Evolutionary conservation across 2,888 invertebrate species (phyloP).

Genomic region (Andrena hattorfiana): DNA sequence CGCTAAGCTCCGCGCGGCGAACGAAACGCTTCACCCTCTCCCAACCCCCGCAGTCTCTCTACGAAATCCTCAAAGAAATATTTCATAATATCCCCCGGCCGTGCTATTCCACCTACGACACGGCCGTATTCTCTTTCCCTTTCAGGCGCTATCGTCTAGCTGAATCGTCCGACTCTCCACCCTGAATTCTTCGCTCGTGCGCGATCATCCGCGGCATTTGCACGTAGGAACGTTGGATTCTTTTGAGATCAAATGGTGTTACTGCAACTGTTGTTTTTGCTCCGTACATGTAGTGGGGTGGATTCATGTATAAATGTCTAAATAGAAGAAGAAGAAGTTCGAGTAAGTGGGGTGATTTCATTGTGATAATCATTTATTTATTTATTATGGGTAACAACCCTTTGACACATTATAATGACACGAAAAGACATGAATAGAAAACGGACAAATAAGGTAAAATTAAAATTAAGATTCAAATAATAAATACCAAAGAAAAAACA

Average conservation of each 20-base stretch:
- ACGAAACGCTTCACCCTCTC: conserved; percentile 36
- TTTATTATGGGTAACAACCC: too few relatives aligned
- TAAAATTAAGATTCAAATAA: too few relatives aligned
- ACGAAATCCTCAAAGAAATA: conserved; percentile 59
- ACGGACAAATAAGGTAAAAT: too few relatives aligned
- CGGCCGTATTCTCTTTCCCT: conserved; percentile 11
- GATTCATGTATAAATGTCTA: too few relatives aligned
- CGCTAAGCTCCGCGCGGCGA: conserved; percentile 10
- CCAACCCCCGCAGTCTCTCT: background rate
- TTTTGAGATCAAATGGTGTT: conserved; percentile 27
- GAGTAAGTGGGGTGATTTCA: too few relatives aligned
- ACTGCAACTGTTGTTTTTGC: background rate
- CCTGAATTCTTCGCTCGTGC: conserved; percentile 15
- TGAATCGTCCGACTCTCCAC: conserved; percentile 9
- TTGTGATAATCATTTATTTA: too few relatives aligned
- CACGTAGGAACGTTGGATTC: conserved; percentile 19
- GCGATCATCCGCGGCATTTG: conserved; percentile 42
- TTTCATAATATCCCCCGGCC: conserved; percentile 51
- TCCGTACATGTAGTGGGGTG: too few relatives aligned
- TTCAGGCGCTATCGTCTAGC: background rate
- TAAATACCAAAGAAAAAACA: too few relatives aligned
- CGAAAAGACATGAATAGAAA: too few relatives aligned
- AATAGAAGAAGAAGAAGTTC: too few relatives aligned
- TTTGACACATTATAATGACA: too few relatives aligned
- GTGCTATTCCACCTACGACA: conserved; percentile 31